Evolutionary conservation across 1,140 invertebrate species (phyloP), one percentile per base, ranked within the genome.

Genomic region (Nasonia giraulti): DNA sequence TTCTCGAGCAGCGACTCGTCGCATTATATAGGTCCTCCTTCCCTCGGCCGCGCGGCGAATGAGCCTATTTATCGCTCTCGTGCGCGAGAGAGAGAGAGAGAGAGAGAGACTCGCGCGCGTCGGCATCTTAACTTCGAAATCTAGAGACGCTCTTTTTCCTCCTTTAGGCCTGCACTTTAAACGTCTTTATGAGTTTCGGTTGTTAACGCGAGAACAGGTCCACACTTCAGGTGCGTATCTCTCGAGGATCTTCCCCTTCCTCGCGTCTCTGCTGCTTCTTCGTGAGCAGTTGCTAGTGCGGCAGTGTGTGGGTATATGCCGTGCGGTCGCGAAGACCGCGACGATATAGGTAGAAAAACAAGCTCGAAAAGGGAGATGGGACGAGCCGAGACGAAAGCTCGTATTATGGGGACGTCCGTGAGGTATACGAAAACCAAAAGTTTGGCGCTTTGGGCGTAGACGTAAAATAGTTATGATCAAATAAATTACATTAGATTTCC

Each of bases 151-250:
- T 33, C 44, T 50, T 82, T 83, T 87, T 87, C 78, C 87, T 86
- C 87, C 86, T 88, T 89, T 87, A 88, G 87, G 86, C 84, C 89
- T 76, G n/a, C 87, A 89, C 89, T 90, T 90, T 91, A 91, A 91
- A 91, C 88, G 89, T 91, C 90, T 92, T 92, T 91, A 91, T 92
- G 89, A 91, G 90, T 91, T 90, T 90, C 86, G 90, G 89, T 89
- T 91, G 89, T 92, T 91, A 91, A 92, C 91, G 90, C 88, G 90
- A 87, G 86, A 90, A 87, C 86, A 87, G 87, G 80, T 82, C 87
- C 83, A 86, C 50, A 82, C 81, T 76, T 76, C 47, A 76, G 27
- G 20, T 75, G 55, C 40, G 71, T 66, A 76, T 82, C 71, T 82
- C 31, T 47, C 47, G 76, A 50, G 76, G 47, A 78, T 78, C 76